These are phyloP conservation scores for Blastobasis lacticolella DNA, from an alignment of 2,888 invertebrate species.

Conservation along the genomic window DNA sequence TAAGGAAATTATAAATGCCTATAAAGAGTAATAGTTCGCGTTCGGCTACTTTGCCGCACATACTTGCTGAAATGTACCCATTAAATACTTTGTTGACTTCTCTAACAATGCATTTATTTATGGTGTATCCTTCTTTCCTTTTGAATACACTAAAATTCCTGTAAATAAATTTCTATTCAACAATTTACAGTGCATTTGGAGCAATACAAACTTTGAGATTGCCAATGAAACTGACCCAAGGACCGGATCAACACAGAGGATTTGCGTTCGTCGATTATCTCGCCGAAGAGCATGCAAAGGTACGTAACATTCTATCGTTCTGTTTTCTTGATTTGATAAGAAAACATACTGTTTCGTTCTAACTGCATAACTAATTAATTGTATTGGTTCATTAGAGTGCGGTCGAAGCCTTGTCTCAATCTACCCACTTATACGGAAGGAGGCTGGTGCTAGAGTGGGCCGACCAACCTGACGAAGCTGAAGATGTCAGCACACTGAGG, in stretches of 20 bases:
- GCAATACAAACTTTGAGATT: constrained; percentile 91
- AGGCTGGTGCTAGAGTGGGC: constrained; percentile 98
- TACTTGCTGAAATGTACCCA: no score
- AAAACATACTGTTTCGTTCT: no score
- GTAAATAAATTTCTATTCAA: no score
- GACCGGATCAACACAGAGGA: constrained; percentile 89
- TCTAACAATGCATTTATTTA: no score
- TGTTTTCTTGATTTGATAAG: not conserved
- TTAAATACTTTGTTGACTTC: no score
- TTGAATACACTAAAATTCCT: no score
- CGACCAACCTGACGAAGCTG: constrained; percentile 77
- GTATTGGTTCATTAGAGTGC: constrained; percentile 79
- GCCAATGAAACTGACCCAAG: constrained; percentile 88
- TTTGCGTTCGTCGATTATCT: constrained; percentile 97
- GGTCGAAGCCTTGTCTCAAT: constrained; percentile 93
- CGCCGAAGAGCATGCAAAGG: constrained; percentile 93
- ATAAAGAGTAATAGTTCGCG: not conserved
- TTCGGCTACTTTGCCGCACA: not conserved
- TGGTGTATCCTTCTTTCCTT: no score
- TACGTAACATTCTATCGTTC: constrained; percentile 34
- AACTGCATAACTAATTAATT: not conserved
- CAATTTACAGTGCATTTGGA: constrained; percentile 86
- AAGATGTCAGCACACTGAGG: constrained; percentile 85
- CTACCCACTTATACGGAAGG: constrained; percentile 98
- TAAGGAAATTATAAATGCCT: not conserved